A percentile compares a stretch with the other conserved stretches of the same genome.
These are phyloP conservation scores for Copsychus sechellarum DNA, from an alignment of 2,113 vertebrate species.

Conservation along the genomic window DNA sequence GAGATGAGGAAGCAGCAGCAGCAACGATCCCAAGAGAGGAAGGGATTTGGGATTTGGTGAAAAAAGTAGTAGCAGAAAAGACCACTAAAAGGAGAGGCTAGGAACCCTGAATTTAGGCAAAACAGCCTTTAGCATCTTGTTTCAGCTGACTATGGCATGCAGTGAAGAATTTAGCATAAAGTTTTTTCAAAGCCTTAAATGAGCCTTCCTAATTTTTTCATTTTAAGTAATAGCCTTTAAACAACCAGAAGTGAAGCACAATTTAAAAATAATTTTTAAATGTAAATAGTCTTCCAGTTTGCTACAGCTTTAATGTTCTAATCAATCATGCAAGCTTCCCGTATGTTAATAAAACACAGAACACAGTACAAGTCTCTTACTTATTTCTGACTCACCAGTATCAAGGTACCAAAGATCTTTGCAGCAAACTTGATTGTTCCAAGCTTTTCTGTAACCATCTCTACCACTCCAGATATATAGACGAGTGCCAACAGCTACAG, in stretches of 20 bases:
- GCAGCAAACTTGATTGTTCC: constrained; percentile 97
- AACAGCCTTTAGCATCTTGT: neutral
- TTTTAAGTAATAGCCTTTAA: neutral
- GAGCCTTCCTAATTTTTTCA: neutral
- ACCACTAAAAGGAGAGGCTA: neutral
- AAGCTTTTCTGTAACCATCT: constrained; percentile 91
- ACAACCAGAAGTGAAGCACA: neutral
- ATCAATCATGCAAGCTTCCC: neutral
- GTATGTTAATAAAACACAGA: neutral
- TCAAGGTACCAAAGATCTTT: constrained; percentile 99
- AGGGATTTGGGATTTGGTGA: neutral
- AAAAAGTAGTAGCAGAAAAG: neutral
- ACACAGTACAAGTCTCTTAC: neutral
- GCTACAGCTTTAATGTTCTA: neutral
- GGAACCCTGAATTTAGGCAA: neutral
- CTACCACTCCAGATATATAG: constrained; percentile 96
- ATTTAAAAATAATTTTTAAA: neutral
- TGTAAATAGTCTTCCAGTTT: neutral
- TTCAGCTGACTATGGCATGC: neutral
- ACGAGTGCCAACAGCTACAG: constrained; percentile 87
- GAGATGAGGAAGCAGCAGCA: constrained; percentile 32
- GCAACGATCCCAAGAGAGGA: neutral
- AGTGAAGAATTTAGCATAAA: neutral
- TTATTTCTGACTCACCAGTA: constrained; percentile 84
- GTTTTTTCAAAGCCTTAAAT: neutral